Conservation (phyloP, 2,888 invertebrate species). For the Amblyteles armatorius region DNA sequence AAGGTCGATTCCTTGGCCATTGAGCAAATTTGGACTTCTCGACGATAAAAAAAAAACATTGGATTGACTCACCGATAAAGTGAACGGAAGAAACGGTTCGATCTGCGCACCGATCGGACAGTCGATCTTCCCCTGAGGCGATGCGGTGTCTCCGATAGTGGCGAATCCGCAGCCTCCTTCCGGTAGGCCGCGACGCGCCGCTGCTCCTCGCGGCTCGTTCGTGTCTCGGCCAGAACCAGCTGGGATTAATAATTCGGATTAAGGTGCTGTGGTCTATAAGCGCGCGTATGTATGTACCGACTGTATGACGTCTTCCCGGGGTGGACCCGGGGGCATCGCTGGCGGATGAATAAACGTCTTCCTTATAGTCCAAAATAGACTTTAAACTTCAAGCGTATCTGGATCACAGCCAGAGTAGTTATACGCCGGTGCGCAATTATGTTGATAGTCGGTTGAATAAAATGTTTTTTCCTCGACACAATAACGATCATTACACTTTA, state of each 20-base stretch:
- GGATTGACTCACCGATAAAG: not conserved
- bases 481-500: constrained; percentile 24
- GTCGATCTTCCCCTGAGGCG: not conserved
- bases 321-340: constrained; percentile 69
- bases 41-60: too few relatives aligned
- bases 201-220: constrained; percentile 50
- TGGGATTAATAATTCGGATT: constrained; percentile 64
- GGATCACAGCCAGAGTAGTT: constrained; percentile 81
- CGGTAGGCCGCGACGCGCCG: constrained; percentile 16
- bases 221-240: constrained; percentile 44
- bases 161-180: constrained; percentile 33
- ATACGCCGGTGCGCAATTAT: constrained; percentile 78
- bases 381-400: constrained; percentile 82
- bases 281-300: constrained; percentile 41
- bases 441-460: constrained; percentile 74
- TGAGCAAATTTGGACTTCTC: too few relatives aligned
- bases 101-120: not conserved
- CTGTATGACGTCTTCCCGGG: constrained; percentile 78
- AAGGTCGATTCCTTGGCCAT: too few relatives aligned
- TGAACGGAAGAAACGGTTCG: not conserved
- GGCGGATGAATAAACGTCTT: constrained; percentile 83
- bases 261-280: constrained; percentile 50
- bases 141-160: constrained; percentile 20
- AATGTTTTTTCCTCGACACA: constrained; percentile 73
- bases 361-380: constrained; percentile 84